phyloP scores from a whole-genome alignment of 2,888 invertebrate genomes.

The Agrochola lychnidis region DNA sequence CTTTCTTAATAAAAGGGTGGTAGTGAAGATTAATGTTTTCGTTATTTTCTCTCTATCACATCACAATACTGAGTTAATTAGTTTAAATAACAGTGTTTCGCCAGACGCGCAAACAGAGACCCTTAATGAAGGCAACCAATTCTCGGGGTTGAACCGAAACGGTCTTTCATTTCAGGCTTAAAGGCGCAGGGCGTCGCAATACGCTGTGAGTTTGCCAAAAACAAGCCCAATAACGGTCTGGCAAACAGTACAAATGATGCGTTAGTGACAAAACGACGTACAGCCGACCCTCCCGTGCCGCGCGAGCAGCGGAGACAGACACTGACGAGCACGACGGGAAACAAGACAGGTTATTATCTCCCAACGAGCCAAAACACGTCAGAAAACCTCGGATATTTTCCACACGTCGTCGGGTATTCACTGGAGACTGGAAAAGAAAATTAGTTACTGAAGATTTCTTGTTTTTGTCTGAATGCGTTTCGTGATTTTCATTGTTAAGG shows the following conservation, averaged over 20 bases:
- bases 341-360: constrained; percentile 90
- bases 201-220: constrained; percentile 87
- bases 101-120: constrained; percentile 89
- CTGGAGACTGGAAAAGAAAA: constrained; percentile 89
- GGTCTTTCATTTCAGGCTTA: constrained; percentile 85
- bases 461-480: constrained; percentile 86
- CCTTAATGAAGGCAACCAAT: constrained; percentile 88
- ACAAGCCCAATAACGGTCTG: constrained; percentile 89
- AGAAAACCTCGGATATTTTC: constrained; percentile 87
- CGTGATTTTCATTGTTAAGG: constrained; percentile 89
- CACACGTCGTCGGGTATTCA: constrained; percentile 89
- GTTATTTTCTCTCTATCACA: constrained; percentile 82
- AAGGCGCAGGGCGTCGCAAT: constrained; percentile 83
- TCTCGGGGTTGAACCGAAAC: constrained; percentile 83
- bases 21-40: constrained; percentile 79
- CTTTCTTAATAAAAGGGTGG: constrained; percentile 69
- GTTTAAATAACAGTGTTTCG: constrained; percentile 87
- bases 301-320: constrained; percentile 72
- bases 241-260: constrained; percentile 89
- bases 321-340: constrained; percentile 85
- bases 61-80: constrained; percentile 88
- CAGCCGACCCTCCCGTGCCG: constrained; percentile 75
- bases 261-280: constrained; percentile 87
- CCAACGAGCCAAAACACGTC: constrained; percentile 84
- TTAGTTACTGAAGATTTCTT: constrained; percentile 89